A percentile compares a stretch with the other conserved stretches of the same genome.
Evolutionary conservation across 2,797 vertebrate species (phyloP).

Genomic region (Danio jaintianensis): DNA sequence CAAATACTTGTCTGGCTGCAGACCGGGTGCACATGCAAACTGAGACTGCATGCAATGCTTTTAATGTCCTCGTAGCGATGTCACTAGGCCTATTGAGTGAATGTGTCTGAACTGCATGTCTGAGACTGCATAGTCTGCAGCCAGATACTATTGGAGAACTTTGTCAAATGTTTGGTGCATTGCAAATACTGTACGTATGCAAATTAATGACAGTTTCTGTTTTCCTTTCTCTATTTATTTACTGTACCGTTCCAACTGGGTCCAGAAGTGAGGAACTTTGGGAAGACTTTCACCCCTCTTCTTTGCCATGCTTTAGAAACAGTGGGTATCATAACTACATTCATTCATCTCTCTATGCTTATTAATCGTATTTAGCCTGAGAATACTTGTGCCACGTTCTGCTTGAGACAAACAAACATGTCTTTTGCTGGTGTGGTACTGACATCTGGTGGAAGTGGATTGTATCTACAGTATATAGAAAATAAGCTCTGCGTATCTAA

Average conservation of each 20-base stretch:
- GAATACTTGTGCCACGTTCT: not conserved
- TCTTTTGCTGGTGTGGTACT: not conserved
- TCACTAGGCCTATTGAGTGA: no score
- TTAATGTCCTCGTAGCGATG: no score
- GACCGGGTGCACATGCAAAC: no score
- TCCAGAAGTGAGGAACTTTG: conserved; percentile 63
- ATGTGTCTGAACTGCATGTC: no score
- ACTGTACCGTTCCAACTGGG: not conserved
- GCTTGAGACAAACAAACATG: not conserved
- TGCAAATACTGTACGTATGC: not conserved
- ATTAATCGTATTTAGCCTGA: not conserved
- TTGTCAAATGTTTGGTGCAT: not conserved
- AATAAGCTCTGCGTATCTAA: not conserved
- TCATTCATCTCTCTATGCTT: not conserved
- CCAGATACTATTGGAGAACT: not conserved
- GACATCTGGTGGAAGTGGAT: conserved; percentile 37
- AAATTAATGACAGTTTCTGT: not conserved
- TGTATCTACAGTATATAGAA: not conserved
- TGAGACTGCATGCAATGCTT: no score
- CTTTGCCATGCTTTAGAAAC: conserved; percentile 38
- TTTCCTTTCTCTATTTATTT: not conserved
- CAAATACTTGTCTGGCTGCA: not conserved
- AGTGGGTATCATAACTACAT: conserved; percentile 54
- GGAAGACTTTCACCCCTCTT: conserved; percentile 52
- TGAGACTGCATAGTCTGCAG: no score